Percentiles rank a stretch among this genome's conserved stretches.
These are phyloP conservation scores for Psophia crepitans DNA, from an alignment of 2,113 vertebrate species.

Conservation along the genomic window DNA sequence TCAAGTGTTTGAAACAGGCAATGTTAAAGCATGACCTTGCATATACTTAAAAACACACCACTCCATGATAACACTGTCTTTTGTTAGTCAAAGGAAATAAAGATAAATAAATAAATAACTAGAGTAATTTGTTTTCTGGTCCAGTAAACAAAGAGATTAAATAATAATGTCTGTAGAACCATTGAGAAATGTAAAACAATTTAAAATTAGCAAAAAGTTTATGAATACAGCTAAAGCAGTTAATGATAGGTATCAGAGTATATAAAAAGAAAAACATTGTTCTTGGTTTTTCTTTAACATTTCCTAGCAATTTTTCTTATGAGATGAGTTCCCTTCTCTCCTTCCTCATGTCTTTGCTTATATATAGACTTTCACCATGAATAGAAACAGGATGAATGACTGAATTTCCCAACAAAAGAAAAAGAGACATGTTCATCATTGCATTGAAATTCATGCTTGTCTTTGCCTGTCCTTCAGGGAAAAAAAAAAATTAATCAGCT, in stretches of 20 bases:
- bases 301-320: background rate
- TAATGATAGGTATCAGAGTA: background rate
- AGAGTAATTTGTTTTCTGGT: background rate
- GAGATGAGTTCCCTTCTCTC: background rate
- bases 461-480: conserved; percentile 6
- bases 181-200: background rate
- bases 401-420: background rate
- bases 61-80: background rate
- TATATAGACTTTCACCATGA: background rate
- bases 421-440: background rate
- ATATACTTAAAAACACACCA: background rate
- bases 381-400: background rate
- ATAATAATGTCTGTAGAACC: background rate
- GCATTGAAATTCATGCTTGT: background rate
- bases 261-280: background rate
- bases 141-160: background rate
- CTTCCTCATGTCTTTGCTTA: background rate
- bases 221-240: background rate
- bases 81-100: background rate
- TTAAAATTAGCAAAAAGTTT: background rate
- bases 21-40: background rate
- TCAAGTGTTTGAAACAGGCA: background rate
- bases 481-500: background rate
- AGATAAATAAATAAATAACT: background rate
- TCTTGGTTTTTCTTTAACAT: background rate